Percentiles rank a stretch among this genome's conserved stretches.
These are phyloP conservation scores for Conomelus anceps DNA, from an alignment of 2,888 invertebrate species.

Conservation along the genomic window DNA sequence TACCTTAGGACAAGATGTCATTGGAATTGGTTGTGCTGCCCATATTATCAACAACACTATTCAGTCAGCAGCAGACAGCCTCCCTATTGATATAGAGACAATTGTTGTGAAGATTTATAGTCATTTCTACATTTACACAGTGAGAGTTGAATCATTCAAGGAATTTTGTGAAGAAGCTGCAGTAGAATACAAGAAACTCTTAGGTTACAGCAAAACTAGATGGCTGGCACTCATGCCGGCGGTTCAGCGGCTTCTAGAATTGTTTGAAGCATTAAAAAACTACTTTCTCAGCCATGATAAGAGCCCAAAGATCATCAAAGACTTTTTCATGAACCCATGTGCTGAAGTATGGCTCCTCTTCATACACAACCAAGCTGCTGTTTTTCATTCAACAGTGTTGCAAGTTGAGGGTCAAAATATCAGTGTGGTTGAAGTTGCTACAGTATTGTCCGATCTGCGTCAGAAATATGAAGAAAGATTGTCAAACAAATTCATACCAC, in stretches of 20 bases:
- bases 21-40: too few relatives aligned
- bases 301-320: background rate
- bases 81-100: too few relatives aligned
- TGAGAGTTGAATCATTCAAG: background rate
- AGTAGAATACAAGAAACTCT: background rate
- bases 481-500: too few relatives aligned
- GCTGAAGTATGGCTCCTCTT: background rate
- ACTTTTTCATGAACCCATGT: background rate
- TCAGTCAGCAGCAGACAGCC: too few relatives aligned
- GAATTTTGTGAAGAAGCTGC: conserved; percentile 2
- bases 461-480: too few relatives aligned
- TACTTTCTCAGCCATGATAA: background rate
- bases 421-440: too few relatives aligned
- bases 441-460: too few relatives aligned
- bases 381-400: too few relatives aligned
- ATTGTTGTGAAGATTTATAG: too few relatives aligned
- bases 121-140: conserved; percentile 2
- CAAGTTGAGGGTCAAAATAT: too few relatives aligned
- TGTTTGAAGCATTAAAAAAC: background rate
- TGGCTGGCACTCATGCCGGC: conserved; percentile 4
- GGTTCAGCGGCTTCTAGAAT: background rate
- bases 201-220: conserved; percentile 5
- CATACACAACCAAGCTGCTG: background rate
- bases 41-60: too few relatives aligned
- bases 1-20: too few relatives aligned